Evolutionary conservation across 2,888 invertebrate species (phyloP), one percentile per base, ranked within the genome.

Genomic region (Tenthredo amoena): DNA sequence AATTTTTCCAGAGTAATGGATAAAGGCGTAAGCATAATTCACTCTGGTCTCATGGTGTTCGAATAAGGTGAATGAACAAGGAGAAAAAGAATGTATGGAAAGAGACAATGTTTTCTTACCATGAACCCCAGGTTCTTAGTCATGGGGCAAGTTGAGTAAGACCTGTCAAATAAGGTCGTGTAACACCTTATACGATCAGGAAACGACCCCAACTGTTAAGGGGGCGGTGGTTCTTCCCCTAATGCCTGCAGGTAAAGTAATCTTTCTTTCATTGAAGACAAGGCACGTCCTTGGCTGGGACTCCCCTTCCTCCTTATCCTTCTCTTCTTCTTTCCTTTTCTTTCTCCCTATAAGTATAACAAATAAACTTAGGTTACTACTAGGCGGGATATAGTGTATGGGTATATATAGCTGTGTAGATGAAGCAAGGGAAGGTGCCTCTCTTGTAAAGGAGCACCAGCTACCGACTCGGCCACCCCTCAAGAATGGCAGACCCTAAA

Each of bases 101-200:
- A 68, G 31, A 68, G 34, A 31, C 21, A 34, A 34, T 68, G 68
- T 68, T 68, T 68, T 68, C 68, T 68, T 34, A 68, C 21, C 21
- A 7, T 5, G 68, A 55, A 68, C 34, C 68, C 68, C 34, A 68
- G 68, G 34, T 68, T 68, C 68, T 68, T 34, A 68, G 68, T 68
- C 68, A 68, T 68, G 68, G 68, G 62, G 62, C 40, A 43, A 18
- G 55, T 55, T 62, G 50, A 90, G 87, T 89, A 87, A 85, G 85
- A 91, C 90, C 91, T 91, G 91, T 81, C 37, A 58, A 81, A 81
- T 81, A 58, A 79, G 9, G 50, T 87, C 87, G 87, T 88, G 88
- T 88, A 89, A 87, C 89, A 91, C 90, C 89, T 91, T 90, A 86
- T 89, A 87, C 87, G 85, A 89, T 90, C 26, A 58, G 81, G 50